Percentiles rank a stretch among this genome's conserved stretches.
Conservation (phyloP, 1,140 invertebrate genomes). For the Diorhabda carinulata region DNA sequence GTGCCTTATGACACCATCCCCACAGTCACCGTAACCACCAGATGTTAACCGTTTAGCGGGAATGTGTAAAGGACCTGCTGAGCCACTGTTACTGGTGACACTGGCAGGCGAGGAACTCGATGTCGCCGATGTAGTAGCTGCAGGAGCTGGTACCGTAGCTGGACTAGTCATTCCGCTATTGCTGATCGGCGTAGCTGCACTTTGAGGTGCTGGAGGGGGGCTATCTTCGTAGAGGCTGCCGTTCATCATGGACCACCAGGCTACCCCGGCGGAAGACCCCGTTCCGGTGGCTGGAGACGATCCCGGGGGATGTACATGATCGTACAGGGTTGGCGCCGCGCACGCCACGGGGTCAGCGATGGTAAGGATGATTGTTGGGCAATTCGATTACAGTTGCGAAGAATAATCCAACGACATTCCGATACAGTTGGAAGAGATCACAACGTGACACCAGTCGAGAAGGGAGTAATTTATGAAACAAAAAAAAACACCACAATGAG, state of each 20-base stretch:
- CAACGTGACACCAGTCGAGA: conserved; percentile 10
- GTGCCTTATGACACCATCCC: conserved; percentile 69
- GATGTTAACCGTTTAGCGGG: conserved; percentile 70
- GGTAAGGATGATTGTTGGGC: conserved; percentile 60
- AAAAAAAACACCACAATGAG: conserved; percentile 35
- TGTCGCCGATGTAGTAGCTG: conserved; percentile 54
- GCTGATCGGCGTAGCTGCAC: conserved; percentile 51
- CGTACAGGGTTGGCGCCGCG: conserved; percentile 70
- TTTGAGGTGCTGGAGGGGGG: conserved; percentile 60
- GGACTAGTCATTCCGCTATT: conserved; percentile 52
- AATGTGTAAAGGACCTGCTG: conserved; percentile 70
- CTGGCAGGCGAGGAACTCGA: conserved; percentile 69
- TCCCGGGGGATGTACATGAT: conserved; percentile 71
- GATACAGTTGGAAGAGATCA: conserved; percentile 5
- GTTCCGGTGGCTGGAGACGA: conserved; percentile 73
- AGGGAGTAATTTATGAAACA: conserved; percentile 31
- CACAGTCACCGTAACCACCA: conserved; percentile 56
- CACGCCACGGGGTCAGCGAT: conserved; percentile 74
- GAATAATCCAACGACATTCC: conserved; percentile 15
- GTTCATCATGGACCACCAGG: conserved; percentile 82
- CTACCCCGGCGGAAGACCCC: conserved; percentile 71
- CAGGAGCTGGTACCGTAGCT: conserved; percentile 54
- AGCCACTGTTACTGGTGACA: conserved; percentile 59
- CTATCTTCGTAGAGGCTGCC: conserved; percentile 70
- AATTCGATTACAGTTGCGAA: conserved; percentile 42